These are phyloP conservation scores for Bombylius major DNA, from an alignment of 2,888 invertebrate genomes.

Conservation along the genomic window DNA sequence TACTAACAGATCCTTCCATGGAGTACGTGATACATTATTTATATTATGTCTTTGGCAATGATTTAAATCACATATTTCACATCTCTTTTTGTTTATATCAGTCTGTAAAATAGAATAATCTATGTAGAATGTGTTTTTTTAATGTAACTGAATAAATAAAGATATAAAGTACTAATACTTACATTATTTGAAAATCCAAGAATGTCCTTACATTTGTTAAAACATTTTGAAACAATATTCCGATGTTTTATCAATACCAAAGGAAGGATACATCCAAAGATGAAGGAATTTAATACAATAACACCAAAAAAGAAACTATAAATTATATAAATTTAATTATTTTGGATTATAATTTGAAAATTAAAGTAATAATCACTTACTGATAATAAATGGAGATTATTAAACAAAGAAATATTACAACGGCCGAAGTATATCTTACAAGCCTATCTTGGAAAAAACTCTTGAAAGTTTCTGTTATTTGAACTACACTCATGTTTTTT, in stretches of 20 bases:
- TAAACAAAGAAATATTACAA: slow-evolving; percentile 5
- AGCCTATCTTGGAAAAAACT: slow-evolving; percentile 4
- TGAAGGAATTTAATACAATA: slow-evolving; percentile 8
- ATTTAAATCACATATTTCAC: slow-evolving; percentile 47
- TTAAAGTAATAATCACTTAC: neutral
- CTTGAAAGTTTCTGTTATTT: slow-evolving; percentile 6
- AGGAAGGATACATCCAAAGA: slow-evolving; percentile 11
- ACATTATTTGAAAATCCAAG: slow-evolving; percentile 23
- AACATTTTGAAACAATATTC: slow-evolving; percentile 4
- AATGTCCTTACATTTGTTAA: slow-evolving; percentile 20
- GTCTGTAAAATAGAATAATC: neutral
- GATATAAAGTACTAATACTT: neutral
- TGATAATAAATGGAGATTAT: slow-evolving; percentile 4
- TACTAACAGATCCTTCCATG: slow-evolving; percentile 55
- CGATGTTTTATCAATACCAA: slow-evolving; percentile 12
- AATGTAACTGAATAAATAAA: neutral
- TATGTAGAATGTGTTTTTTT: neutral
- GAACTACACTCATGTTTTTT: slow-evolving; percentile 1
- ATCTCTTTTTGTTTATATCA: slow-evolving; percentile 18
- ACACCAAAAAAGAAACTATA: slow-evolving; percentile 12
- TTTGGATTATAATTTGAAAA: neutral
- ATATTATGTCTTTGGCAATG: slow-evolving; percentile 46
- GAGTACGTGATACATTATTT: slow-evolving; percentile 37
- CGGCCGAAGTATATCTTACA: slow-evolving; percentile 3
- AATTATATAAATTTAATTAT: neutral